Percentiles rank a stretch among this genome's conserved stretches.
Conservation (phyloP, 2,888 invertebrate species). For the Vanessa cardui region DNA sequence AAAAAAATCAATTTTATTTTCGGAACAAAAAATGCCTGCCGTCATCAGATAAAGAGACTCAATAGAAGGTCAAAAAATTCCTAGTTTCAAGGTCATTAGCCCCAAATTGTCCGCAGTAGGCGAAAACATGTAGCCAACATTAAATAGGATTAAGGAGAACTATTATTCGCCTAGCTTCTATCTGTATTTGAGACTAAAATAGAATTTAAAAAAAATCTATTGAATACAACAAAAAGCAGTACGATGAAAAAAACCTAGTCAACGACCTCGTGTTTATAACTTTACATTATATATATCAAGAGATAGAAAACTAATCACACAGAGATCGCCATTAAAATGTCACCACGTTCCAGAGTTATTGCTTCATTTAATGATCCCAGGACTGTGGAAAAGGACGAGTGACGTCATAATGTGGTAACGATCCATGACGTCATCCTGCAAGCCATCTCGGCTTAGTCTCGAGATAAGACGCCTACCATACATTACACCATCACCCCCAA, state of each 20-base stretch:
- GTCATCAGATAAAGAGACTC: not conserved
- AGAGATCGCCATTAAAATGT: constrained; percentile 31
- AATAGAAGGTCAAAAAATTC: constrained; percentile 5
- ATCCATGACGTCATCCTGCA: constrained; percentile 69
- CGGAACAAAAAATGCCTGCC: not conserved
- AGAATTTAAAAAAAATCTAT: constrained; percentile 3
- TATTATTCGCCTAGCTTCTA: not conserved
- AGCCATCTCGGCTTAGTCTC: constrained; percentile 61
- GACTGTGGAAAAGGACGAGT: constrained; percentile 60
- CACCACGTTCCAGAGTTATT: constrained; percentile 32
- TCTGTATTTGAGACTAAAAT: not conserved
- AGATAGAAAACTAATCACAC: constrained; percentile 26
- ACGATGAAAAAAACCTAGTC: constrained; percentile 17
- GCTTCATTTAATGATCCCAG: constrained; percentile 41
- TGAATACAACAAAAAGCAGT: constrained; percentile 1
- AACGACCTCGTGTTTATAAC: constrained; percentile 6
- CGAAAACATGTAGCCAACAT: not conserved
- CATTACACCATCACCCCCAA: constrained; percentile 46
- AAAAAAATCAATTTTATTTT: no score
- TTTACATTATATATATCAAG: not conserved
- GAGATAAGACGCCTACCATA: constrained; percentile 58
- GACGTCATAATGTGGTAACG: constrained; percentile 75
- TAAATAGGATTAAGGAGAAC: constrained; percentile 4
- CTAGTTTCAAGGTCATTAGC: not conserved
- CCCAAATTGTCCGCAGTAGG: not conserved